phyloP scores from a whole-genome alignment of 1,140 invertebrate genomes.

The Caenorhabditis latens region DNA sequence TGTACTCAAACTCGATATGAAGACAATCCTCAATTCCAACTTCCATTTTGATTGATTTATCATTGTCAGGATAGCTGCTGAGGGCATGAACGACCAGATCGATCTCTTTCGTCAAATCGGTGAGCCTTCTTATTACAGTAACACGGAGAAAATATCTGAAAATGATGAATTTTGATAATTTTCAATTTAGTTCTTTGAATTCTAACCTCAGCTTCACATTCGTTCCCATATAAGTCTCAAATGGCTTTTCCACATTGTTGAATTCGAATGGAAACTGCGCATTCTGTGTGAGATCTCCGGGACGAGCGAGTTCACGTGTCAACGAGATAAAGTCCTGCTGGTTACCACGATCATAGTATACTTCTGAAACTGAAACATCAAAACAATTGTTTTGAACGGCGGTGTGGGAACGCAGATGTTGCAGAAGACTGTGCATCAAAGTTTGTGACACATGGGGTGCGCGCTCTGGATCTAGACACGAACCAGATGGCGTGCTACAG shows the following conservation, averaged over 20 bases:
- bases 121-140: slow-evolving; percentile 91
- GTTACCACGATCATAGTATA: slow-evolving; percentile 98
- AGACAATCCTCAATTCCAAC: slow-evolving; percentile 92
- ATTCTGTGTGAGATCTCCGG: slow-evolving; percentile 94
- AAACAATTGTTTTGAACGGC: background rate
- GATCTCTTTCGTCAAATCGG: slow-evolving; percentile 94
- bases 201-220: slow-evolving; percentile 89
- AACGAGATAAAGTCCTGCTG: slow-evolving; percentile 97
- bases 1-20: slow-evolving; percentile 99
- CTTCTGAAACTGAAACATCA: slow-evolving; percentile 81
- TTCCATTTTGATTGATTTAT: slow-evolving; percentile 81
- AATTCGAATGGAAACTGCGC: slow-evolving; percentile 96
- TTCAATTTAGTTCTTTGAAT: background rate
- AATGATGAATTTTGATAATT: slow-evolving; percentile 22
- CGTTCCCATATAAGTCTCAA: slow-evolving; percentile 96
- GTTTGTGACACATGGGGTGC: background rate
- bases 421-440: too few relatives aligned
- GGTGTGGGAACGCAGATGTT: background rate
- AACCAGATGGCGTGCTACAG: background rate
- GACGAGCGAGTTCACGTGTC: slow-evolving; percentile 93
- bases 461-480: background rate
- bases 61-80: slow-evolving; percentile 94
- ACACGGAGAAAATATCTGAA: slow-evolving; percentile 93
- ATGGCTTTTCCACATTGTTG: slow-evolving; percentile 97
- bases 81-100: slow-evolving; percentile 97